Conservation (phyloP, 2,888 invertebrate genomes). For the Pseudococcus viburni region DNA sequence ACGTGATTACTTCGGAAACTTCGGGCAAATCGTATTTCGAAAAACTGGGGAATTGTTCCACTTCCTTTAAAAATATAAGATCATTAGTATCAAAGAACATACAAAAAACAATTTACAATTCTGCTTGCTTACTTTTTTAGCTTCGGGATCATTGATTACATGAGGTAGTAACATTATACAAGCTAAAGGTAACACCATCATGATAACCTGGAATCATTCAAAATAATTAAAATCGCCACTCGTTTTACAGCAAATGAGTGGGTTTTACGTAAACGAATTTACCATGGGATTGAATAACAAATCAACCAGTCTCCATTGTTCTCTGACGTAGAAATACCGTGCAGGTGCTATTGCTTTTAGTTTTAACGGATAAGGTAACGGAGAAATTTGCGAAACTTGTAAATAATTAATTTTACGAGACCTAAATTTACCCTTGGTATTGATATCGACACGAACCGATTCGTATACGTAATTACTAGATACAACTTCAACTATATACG, state of each 20-base stretch:
- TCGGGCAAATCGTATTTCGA: conserved; percentile 92
- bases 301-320: conserved; percentile 97
- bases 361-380: conserved; percentile 92
- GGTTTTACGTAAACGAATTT: conserved; percentile 65
- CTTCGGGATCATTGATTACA: conserved; percentile 98
- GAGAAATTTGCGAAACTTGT: conserved; percentile 90
- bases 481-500: conserved; percentile 92
- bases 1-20: conserved; percentile 94
- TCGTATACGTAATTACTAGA: conserved; percentile 95
- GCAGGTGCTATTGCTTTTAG: conserved; percentile 87
- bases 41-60: conserved; percentile 89
- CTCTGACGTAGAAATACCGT: conserved; percentile 92
- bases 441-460: conserved; percentile 95
- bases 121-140: conserved; percentile 81
- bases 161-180: conserved; percentile 94
- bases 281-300: conserved; percentile 97
- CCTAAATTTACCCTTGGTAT: conserved; percentile 95
- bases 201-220: conserved; percentile 78
- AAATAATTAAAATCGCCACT: conserved; percentile 50
- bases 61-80: conserved; percentile 75
- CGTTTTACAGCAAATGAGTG: not conserved
- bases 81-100: conserved; percentile 48
- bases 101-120: not conserved
- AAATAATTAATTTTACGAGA: conserved; percentile 95
- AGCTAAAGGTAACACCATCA: conserved; percentile 95